Conservation (phyloP, 2,113 vertebrate species). For the Carassius carassius region DNA sequence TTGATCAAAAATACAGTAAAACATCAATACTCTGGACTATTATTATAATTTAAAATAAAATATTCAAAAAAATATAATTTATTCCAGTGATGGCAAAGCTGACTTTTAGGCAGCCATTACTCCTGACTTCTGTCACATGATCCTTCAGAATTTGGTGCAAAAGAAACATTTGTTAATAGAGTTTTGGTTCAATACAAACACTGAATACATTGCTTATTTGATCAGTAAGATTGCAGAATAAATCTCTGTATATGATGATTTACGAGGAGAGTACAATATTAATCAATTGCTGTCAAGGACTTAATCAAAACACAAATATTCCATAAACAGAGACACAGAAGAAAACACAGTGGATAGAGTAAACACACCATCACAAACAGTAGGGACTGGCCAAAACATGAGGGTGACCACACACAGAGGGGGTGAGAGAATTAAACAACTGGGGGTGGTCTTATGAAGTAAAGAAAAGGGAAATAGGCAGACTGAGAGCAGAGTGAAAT, state of each 20-base stretch:
- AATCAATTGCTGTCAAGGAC: neutral
- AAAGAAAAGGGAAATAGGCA: neutral
- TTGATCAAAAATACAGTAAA: no score
- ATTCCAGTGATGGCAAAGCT: no score
- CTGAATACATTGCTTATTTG: neutral
- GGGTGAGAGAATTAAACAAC: constrained; percentile 25
- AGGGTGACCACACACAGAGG: constrained; percentile 39
- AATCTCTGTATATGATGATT: neutral
- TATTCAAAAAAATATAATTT: no score
- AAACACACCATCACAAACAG: constrained; percentile 31
- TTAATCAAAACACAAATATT: neutral
- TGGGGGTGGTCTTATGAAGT: neutral
- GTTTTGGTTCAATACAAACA: neutral
- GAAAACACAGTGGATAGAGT: neutral
- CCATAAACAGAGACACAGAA: neutral
- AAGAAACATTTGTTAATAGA: neutral
- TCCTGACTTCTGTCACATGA: no score
- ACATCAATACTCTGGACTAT: no score
- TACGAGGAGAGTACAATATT: neutral
- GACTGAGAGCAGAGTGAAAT: neutral
- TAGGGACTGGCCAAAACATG: constrained; percentile 44
- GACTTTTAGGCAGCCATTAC: no score
- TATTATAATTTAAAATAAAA: no score
- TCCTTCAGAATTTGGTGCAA: no score
- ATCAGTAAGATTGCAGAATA: neutral